Evolutionary conservation across 2,888 invertebrate genomes (phyloP).

Genomic region (Ametastegia equiseti): DNA sequence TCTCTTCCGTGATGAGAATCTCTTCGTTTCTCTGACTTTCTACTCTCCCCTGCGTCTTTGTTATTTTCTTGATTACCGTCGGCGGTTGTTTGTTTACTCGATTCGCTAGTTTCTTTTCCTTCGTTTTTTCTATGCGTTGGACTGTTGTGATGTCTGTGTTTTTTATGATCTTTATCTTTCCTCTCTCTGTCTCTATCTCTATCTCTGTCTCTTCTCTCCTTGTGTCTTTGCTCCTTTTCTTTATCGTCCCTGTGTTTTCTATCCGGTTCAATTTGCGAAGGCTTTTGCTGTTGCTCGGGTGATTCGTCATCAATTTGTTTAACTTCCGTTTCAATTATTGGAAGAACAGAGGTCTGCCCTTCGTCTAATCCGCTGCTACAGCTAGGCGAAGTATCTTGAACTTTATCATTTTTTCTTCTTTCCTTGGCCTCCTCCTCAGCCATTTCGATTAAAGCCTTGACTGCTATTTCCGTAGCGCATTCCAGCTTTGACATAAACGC

Average conservation of each 20-base stretch:
- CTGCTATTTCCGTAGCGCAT: slow-evolving; percentile 72
- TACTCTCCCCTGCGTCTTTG: slow-evolving; percentile 55
- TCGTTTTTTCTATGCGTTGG: slow-evolving; percentile 51
- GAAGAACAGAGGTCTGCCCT: slow-evolving; percentile 31
- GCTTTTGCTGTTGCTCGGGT: too few relatives aligned
- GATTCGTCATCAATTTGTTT: slow-evolving; percentile 62
- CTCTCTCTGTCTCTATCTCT: slow-evolving; percentile 53
- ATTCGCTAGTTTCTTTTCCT: neutral
- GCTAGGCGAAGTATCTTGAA: slow-evolving; percentile 22
- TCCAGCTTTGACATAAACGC: slow-evolving; percentile 71
- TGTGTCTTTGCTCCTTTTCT: slow-evolving; percentile 44
- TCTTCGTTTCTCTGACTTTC: slow-evolving; percentile 53
- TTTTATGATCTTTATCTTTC: slow-evolving; percentile 54
- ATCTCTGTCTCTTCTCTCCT: slow-evolving; percentile 53
- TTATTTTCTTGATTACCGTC: slow-evolving; percentile 48
- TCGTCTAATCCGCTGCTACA: slow-evolving; percentile 9
- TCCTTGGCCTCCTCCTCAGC: slow-evolving; percentile 73
- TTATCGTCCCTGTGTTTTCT: slow-evolving; percentile 50
- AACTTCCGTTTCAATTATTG: slow-evolving; percentile 45
- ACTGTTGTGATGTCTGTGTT: slow-evolving; percentile 53
- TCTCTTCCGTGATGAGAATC: slow-evolving; percentile 60
- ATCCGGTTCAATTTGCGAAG: slow-evolving; percentile 2
- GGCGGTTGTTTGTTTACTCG: neutral
- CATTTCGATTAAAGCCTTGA: slow-evolving; percentile 73
- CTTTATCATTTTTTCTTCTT: slow-evolving; percentile 57